These are phyloP conservation scores for Syngnathoides biaculeatus DNA, from an alignment of 2,113 vertebrate genomes.

Conservation along the genomic window DNA sequence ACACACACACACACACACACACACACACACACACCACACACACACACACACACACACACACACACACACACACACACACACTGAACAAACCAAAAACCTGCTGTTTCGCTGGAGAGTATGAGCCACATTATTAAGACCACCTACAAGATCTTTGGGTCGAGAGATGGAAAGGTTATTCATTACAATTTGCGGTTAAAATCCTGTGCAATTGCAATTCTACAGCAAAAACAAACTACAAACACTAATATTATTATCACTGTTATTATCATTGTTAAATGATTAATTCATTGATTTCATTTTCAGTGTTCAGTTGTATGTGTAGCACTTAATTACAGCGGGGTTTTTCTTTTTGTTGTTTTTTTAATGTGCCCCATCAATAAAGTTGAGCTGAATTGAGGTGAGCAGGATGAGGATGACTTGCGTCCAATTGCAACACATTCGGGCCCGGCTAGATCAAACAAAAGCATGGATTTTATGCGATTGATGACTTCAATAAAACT, in stretches of 20 bases:
- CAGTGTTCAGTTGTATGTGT: too few relatives aligned
- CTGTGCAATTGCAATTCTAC: neutral
- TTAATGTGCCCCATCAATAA: too few relatives aligned
- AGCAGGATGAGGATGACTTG: neutral
- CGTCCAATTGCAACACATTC: neutral
- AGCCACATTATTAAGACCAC: slow-evolving; percentile 60
- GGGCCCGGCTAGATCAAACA: too few relatives aligned
- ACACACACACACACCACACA: slow-evolving; percentile 50
- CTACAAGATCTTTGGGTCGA: slow-evolving; percentile 47
- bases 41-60: slow-evolving; percentile 37
- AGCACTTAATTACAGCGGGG: too few relatives aligned
- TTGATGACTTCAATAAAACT: neutral
- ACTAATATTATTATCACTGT: neutral
- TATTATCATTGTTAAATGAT: neutral
- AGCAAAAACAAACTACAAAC: too few relatives aligned
- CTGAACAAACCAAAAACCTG: slow-evolving; percentile 68
- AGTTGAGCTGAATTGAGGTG: neutral
- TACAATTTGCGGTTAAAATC: neutral
- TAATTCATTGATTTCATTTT: neutral
- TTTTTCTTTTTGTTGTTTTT: too few relatives aligned
- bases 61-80: slow-evolving; percentile 47
- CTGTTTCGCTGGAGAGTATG: slow-evolving; percentile 68
- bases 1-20: slow-evolving; percentile 45
- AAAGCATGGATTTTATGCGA: too few relatives aligned
- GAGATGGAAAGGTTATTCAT: slow-evolving; percentile 39